Evolutionary conservation across 2,113 vertebrate species (phyloP).

Genomic region (Phainopepla nitens): DNA sequence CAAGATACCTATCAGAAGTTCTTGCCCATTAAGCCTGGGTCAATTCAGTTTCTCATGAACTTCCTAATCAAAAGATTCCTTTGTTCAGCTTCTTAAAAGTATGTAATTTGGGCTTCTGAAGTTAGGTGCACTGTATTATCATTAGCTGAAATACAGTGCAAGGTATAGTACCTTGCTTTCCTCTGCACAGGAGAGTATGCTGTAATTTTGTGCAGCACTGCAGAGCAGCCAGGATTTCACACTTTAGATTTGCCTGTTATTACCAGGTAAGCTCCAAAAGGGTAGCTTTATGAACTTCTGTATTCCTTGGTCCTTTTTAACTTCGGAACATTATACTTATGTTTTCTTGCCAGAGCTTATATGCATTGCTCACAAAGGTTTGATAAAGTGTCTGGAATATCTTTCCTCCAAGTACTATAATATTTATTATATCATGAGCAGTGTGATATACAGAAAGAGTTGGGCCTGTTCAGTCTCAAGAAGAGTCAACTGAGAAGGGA

Average conservation of each 20-base stretch:
- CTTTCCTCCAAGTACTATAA: not conserved
- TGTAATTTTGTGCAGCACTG: not conserved
- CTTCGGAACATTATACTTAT: too few species aligned
- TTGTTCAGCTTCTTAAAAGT: not conserved
- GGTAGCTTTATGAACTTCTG: not conserved
- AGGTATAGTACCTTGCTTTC: not conserved
- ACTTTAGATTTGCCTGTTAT: not conserved
- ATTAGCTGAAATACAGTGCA: not conserved
- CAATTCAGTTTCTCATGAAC: not conserved
- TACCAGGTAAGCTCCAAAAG: not conserved
- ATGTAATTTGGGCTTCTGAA: not conserved
- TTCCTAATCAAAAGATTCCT: not conserved
- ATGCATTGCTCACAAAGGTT: not conserved
- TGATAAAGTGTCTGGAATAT: not conserved
- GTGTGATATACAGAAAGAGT: not conserved
- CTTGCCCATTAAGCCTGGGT: not conserved
- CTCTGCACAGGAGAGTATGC: not conserved
- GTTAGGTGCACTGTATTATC: not conserved
- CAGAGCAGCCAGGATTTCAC: not conserved
- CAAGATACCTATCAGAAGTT: not conserved
- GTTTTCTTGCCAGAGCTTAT: not conserved
- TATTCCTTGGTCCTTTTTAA: too few species aligned
- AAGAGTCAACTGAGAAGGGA: not conserved
- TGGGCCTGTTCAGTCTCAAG: not conserved
- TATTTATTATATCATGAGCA: not conserved